Conservation (phyloP, 2,113 vertebrate genomes). For the Haplochromis vanheusdeni region DNA sequence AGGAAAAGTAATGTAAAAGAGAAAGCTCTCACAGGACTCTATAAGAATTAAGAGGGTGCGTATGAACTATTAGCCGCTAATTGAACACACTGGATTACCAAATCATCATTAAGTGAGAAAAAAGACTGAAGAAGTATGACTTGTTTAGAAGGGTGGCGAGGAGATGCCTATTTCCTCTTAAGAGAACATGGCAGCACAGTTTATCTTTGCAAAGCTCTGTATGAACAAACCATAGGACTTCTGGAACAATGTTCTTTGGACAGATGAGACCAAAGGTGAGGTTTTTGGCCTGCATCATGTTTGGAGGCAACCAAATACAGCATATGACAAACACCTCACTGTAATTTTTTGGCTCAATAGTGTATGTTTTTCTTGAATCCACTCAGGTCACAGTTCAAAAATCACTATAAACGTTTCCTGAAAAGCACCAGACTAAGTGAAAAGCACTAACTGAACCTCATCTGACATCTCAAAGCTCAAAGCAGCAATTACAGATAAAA, state of each 20-base stretch:
- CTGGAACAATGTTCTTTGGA: neutral
- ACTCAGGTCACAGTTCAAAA: neutral
- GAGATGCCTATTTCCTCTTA: neutral
- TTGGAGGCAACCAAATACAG: neutral
- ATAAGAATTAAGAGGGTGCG: neutral
- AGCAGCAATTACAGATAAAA: neutral
- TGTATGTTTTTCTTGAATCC: neutral
- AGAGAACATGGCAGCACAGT: neutral
- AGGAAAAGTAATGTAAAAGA: neutral
- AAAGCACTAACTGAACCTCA: neutral
- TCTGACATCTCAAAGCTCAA: neutral
- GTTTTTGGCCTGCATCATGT: neutral
- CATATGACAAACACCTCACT: neutral
- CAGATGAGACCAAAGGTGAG: neutral
- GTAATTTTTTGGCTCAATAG: neutral
- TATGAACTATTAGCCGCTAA: neutral
- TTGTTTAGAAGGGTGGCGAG: neutral
- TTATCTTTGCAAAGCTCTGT: neutral
- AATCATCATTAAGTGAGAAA: neutral
- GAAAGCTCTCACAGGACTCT: accelerated
- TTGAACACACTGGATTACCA: neutral
- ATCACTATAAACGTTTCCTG: neutral
- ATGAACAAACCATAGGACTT: neutral
- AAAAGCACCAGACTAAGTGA: neutral
- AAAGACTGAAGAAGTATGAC: neutral